Percentiles rank a stretch among this genome's conserved stretches.
phyloP scores from a whole-genome alignment of 2,113 vertebrate species.

The Oryzias woworae region DNA sequence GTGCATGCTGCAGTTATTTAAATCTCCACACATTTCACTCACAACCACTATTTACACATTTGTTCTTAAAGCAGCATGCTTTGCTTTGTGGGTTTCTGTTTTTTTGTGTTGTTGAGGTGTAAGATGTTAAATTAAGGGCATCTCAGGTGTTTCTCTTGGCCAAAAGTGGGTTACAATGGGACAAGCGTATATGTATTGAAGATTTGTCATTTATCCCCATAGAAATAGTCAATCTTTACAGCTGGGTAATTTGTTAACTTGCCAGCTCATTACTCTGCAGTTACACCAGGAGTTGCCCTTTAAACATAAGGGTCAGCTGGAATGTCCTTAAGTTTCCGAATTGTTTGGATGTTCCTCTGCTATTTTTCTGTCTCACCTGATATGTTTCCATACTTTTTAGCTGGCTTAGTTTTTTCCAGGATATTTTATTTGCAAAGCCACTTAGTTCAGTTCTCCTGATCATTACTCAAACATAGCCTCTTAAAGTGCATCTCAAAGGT shows the following conservation, averaged over 20 bases:
- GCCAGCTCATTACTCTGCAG: constrained; percentile 1
- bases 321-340: constrained; percentile 33
- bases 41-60: constrained; percentile 38
- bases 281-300: constrained; percentile 20
- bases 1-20: constrained; percentile 62
- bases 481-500: constrained; percentile 42
- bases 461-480: constrained; percentile 22
- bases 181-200: constrained; percentile 4
- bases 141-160: constrained; percentile 56
- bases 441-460: constrained; percentile 25
- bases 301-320: constrained; percentile 33
- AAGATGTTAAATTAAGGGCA: constrained; percentile 27
- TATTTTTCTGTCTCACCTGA: constrained; percentile 34
- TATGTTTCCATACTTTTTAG: constrained; percentile 45
- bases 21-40: constrained; percentile 20
- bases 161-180: constrained; percentile 21
- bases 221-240: constrained; percentile 15
- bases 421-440: constrained; percentile 35
- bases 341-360: constrained; percentile 27
- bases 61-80: constrained; percentile 37
- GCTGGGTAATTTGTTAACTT: constrained; percentile 18
- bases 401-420: constrained; percentile 49
- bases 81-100: constrained; percentile 6
- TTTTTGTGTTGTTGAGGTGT: constrained; percentile 17
- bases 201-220: too few relatives aligned